Conservation (phyloP, 2,888 invertebrate genomes). For the Zygaena filipendulae region DNA sequence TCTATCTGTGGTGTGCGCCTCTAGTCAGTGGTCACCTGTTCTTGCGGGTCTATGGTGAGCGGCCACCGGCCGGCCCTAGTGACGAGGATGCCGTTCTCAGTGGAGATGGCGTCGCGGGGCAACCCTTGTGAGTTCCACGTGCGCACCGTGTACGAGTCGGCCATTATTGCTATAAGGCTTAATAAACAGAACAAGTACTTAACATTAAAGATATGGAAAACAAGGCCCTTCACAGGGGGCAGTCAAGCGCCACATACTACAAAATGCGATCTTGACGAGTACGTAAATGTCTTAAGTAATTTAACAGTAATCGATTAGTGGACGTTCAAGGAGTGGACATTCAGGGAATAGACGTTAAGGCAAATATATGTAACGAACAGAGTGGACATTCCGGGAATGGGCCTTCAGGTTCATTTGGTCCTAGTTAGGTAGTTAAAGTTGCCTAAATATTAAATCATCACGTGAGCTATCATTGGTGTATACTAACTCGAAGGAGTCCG, state of each 20-base stretch:
- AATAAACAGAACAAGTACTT: slow-evolving; percentile 25
- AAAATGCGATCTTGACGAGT: not conserved
- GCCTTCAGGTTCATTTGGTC: too few relatives aligned
- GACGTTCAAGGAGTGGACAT: too few relatives aligned
- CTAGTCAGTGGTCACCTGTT: too few relatives aligned
- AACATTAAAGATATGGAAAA: not conserved
- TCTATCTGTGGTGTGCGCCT: too few relatives aligned
- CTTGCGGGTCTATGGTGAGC: slow-evolving; percentile 94
- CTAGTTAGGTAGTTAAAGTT: too few relatives aligned
- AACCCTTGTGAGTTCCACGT: slow-evolving; percentile 91
- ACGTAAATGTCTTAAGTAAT: too few relatives aligned
- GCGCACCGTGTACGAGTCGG: slow-evolving; percentile 88
- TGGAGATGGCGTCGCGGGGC: slow-evolving; percentile 88
- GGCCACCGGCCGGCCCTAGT: slow-evolving; percentile 87
- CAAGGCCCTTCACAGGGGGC: not conserved
- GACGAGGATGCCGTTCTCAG: slow-evolving; percentile 93
- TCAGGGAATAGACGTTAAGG: too few relatives aligned
- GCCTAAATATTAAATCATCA: too few relatives aligned
- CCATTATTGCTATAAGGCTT: slow-evolving; percentile 77
- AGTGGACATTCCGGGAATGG: too few relatives aligned
- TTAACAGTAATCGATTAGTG: too few relatives aligned
- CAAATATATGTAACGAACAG: too few relatives aligned
- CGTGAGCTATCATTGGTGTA: too few relatives aligned
- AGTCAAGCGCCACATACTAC: not conserved
- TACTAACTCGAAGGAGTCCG: slow-evolving; percentile 72